A percentile compares a stretch with the other conserved stretches of the same genome.
Conservation (phyloP, 2,888 invertebrate genomes). For the Strigamia maritima region DNA sequence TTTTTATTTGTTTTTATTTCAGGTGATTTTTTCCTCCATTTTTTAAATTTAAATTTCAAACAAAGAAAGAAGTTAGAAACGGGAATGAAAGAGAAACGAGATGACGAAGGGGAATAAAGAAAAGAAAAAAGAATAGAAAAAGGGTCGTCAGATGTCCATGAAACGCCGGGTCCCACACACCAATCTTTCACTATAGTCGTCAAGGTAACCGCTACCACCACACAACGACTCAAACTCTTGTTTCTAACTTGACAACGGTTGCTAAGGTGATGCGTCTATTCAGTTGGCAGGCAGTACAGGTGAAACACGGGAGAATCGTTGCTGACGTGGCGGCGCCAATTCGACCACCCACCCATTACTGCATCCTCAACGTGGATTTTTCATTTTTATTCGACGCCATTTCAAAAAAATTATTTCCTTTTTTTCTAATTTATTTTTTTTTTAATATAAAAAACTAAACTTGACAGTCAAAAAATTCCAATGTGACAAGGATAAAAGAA, state of each 20-base stretch:
- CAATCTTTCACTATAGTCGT: not conserved
- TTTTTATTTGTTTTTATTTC: not conserved
- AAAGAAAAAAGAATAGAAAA: constrained; percentile 6
- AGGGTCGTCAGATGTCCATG: not conserved
- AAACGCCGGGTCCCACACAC: not conserved
- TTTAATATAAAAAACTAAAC: not conserved
- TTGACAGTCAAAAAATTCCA: not conserved
- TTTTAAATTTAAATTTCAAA: not conserved
- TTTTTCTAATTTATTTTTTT: not conserved
- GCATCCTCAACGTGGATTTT: not conserved
- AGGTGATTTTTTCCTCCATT: not conserved
- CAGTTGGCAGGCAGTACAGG: constrained; percentile 29
- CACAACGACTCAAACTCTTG: not conserved
- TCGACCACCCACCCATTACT: constrained; percentile 7
- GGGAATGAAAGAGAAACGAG: constrained; percentile 21
- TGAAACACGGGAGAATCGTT: not conserved
- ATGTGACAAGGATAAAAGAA: constrained; percentile 12
- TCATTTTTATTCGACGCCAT: not conserved
- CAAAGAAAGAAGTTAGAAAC: not conserved
- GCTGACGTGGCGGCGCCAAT: constrained; percentile 31
- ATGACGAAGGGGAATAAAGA: constrained; percentile 27
- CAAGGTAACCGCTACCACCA: constrained; percentile 12
- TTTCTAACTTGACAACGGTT: constrained; percentile 2
- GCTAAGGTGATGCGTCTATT: constrained; percentile 30
- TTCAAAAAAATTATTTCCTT: not conserved